Evolutionary conservation across 2,113 vertebrate genomes (phyloP).

Genomic region (Halichoerus grypus): DNA sequence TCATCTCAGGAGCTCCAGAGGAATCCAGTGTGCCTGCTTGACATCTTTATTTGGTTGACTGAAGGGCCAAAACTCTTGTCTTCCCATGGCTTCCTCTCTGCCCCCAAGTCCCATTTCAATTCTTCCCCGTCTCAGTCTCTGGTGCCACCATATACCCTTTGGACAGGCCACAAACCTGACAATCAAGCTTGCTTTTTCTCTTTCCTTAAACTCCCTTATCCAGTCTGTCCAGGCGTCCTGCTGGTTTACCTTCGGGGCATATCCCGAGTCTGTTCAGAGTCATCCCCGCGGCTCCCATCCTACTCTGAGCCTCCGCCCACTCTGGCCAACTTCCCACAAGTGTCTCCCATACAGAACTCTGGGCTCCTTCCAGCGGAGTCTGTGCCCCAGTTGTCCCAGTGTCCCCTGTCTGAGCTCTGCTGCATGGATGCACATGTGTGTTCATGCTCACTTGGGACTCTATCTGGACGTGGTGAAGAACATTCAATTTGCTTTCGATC

Average conservation of each 20-base stretch:
- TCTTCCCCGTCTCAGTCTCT: background rate
- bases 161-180: background rate
- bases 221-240: accelerated
- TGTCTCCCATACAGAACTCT: background rate
- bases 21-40: accelerated
- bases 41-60: accelerated
- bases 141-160: too few relatives aligned
- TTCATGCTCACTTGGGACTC: background rate
- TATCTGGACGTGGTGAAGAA: background rate
- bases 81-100: accelerated
- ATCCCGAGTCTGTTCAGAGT: accelerated
- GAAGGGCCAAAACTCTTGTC: background rate
- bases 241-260: background rate
- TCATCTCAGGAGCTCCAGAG: background rate
- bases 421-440: accelerated
- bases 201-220: background rate
- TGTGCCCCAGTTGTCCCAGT: accelerated
- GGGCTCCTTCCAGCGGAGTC: background rate
- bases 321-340: background rate
- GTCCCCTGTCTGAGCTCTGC: too few relatives aligned
- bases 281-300: accelerated
- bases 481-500: background rate
- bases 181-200: background rate
- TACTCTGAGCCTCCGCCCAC: too few relatives aligned
- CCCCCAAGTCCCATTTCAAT: background rate